phyloP scores from a whole-genome alignment of 2,113 vertebrate species.

The Rhinolophus sinicus region DNA sequence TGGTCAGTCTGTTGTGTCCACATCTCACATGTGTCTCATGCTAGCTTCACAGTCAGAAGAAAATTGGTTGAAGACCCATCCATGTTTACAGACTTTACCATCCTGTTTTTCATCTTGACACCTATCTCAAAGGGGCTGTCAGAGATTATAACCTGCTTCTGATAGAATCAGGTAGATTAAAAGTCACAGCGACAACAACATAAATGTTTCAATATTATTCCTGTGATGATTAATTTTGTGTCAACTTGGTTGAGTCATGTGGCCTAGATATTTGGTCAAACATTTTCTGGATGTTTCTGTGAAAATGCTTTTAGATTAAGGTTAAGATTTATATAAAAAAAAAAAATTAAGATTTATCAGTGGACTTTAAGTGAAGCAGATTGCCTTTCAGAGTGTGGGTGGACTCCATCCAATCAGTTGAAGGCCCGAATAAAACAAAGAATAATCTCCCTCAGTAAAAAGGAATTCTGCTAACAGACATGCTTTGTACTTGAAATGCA shows the following conservation, averaged over 20 bases:
- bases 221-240: neutral
- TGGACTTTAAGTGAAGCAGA: neutral
- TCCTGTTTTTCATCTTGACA: neutral
- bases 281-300: neutral
- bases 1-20: neutral
- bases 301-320: neutral
- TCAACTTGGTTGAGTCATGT: neutral
- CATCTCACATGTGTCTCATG: rapidly evolving
- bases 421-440: neutral
- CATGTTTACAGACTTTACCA: neutral
- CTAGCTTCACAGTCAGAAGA: neutral
- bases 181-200: neutral
- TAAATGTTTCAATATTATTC: neutral
- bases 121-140: neutral
- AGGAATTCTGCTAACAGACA: neutral
- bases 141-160: neutral
- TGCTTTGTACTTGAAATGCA: neutral
- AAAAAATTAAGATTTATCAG: neutral
- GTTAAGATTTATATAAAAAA: too few relatives aligned
- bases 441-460: neutral
- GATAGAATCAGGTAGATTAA: neutral
- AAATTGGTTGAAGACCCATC: neutral
- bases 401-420: neutral
- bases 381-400: neutral
- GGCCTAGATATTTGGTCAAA: neutral